These are phyloP conservation scores for Temnothorax nylanderi DNA, from an alignment of 1,140 invertebrate species.

Conservation along the genomic window DNA sequence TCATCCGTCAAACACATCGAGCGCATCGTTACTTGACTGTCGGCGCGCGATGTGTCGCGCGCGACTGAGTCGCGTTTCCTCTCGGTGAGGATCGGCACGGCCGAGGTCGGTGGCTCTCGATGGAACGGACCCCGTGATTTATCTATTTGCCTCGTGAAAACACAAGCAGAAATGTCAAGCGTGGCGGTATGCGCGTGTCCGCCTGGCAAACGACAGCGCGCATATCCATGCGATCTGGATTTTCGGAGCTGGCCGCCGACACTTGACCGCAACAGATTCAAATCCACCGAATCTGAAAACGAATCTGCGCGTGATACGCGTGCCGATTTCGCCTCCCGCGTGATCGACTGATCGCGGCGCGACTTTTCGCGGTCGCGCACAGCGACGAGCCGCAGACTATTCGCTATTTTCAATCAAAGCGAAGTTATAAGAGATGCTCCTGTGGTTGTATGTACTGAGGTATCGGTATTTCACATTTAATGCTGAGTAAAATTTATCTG, in stretches of 20 bases:
- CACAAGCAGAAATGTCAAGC: conserved; percentile 50
- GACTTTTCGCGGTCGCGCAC: conserved; percentile 47
- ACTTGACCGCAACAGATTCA: conserved; percentile 58
- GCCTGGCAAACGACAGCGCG: conserved; percentile 65
- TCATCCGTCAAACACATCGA: conserved; percentile 24
- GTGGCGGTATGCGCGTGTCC: conserved; percentile 19
- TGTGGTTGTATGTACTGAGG: background rate
- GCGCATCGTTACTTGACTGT: background rate
- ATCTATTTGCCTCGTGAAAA: conserved; percentile 58
- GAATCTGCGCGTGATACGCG: conserved; percentile 10
- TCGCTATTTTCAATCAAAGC: conserved; percentile 55
- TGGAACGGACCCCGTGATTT: conserved; percentile 35
- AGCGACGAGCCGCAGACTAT: conserved; percentile 29
- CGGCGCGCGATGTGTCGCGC: background rate
- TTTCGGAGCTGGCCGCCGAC: conserved; percentile 40
- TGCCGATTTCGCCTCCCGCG: background rate
- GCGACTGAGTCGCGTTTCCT: background rate
- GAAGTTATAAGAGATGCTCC: background rate
- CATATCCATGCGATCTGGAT: conserved; percentile 66
- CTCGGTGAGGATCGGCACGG: background rate
- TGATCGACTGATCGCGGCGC: background rate
- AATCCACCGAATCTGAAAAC: conserved; percentile 24
- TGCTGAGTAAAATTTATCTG: background rate
- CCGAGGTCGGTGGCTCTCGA: background rate
- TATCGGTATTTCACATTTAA: conserved; percentile 20